Evolutionary conservation across 2,888 invertebrate species (phyloP).

Genomic region (Cerceris ruficornis): DNA sequence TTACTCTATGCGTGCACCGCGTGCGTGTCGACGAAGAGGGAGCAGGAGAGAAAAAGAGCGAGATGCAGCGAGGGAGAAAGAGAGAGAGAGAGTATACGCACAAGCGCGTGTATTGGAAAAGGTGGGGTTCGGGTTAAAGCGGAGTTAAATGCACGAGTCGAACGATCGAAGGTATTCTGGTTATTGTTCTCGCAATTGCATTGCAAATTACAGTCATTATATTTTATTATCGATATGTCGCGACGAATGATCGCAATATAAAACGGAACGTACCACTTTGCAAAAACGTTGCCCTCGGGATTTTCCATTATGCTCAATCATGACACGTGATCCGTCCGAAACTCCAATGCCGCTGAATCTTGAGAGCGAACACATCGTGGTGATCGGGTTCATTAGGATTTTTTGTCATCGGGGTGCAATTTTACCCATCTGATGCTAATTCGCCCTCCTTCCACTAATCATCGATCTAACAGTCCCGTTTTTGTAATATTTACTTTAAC

Average conservation of each 20-base stretch:
- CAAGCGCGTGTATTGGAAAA: slow-evolving; percentile 4
- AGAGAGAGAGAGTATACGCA: neutral
- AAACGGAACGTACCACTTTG: neutral
- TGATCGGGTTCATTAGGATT: too few species aligned
- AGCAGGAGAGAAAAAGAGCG: neutral
- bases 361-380: too few species aligned
- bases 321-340: too few species aligned
- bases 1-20: slow-evolving; percentile 10
- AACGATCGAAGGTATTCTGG: slow-evolving; percentile 6
- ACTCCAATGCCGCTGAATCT: too few species aligned
- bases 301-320: neutral
- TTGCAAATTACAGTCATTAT: neutral
- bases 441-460: too few species aligned
- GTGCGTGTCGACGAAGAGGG: slow-evolving; percentile 2
- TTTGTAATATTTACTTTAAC: too few species aligned
- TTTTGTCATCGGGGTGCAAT: too few species aligned
- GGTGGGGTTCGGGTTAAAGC: slow-evolving; percentile 8
- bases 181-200: slow-evolving; percentile 13
- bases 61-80: neutral
- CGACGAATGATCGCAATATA: neutral
- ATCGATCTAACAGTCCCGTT: too few species aligned
- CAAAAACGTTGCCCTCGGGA: neutral
- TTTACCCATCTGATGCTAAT: too few species aligned
- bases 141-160: slow-evolving; percentile 3
- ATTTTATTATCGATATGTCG: neutral